phyloP scores from a whole-genome alignment of 35 echinoderm and acorn worm genomes.

The Heliocidaris erythrogramma region DNA sequence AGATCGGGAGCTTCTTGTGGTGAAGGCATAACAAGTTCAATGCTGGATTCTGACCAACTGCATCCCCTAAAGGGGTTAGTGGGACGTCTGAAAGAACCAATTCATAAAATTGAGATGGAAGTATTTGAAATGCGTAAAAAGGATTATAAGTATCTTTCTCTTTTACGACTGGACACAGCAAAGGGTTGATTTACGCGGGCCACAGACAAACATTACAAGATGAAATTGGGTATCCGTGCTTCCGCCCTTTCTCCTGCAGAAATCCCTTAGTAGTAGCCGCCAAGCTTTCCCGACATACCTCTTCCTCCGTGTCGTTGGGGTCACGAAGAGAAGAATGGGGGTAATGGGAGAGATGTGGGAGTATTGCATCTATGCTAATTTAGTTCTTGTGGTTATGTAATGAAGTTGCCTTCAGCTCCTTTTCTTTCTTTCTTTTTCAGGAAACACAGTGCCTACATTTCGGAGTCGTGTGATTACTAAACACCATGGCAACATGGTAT shows the following conservation, averaged over 20 bases:
- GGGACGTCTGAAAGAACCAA: slow-evolving; percentile 15
- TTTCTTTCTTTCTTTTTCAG: not conserved
- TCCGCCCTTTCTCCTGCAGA: not conserved
- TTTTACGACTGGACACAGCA: slow-evolving; percentile 35
- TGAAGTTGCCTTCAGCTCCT: not conserved
- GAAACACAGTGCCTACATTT: not conserved
- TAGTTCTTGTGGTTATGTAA: not conserved
- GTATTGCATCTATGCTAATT: not conserved
- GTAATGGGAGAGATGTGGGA: not conserved
- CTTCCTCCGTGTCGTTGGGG: not conserved
- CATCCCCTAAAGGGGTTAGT: slow-evolving; percentile 21
- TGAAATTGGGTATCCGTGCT: slow-evolving; percentile 33
- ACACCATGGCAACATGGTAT: not conserved
- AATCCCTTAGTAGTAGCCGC: slow-evolving; percentile 13
- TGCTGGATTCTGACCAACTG: not conserved
- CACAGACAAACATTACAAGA: slow-evolving; percentile 8
- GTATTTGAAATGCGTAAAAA: slow-evolving; percentile 32
- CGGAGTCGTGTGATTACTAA: not conserved
- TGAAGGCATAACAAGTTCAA: not conserved
- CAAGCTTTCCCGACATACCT: not conserved
- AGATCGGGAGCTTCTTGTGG: not conserved
- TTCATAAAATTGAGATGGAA: slow-evolving; percentile 39
- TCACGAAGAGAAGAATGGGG: not conserved
- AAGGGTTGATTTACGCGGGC: slow-evolving; percentile 1
- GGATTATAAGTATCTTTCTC: not conserved